phyloP scores from a whole-genome alignment of 2,888 invertebrate species.

The Octonoba sinensis region DNA sequence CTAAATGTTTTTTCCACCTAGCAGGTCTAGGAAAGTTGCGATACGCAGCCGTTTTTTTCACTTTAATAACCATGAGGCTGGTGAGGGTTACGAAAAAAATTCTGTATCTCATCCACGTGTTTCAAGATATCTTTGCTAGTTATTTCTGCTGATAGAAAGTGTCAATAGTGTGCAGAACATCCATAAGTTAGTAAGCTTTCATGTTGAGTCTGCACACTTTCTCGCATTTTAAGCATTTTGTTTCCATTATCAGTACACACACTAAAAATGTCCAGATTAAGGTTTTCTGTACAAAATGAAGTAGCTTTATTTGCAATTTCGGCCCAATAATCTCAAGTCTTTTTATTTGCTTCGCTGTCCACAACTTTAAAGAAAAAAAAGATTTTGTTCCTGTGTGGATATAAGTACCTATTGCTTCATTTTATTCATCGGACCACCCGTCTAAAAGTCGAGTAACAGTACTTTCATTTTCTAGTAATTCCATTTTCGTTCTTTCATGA shows the following conservation, averaged over 20 bases:
- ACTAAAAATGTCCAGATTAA: neutral
- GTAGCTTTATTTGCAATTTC: neutral
- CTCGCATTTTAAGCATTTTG: neutral
- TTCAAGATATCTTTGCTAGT: neutral
- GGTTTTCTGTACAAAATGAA: neutral
- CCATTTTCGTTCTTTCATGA: neutral
- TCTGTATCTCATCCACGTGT: neutral
- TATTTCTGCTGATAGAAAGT: neutral
- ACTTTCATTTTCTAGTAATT: neutral
- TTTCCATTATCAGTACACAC: slow-evolving; percentile 12
- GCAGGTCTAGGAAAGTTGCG: neutral
- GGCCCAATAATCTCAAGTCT: slow-evolving; percentile 1
- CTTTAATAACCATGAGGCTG: slow-evolving; percentile 2
- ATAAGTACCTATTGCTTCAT: neutral
- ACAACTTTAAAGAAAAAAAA: neutral
- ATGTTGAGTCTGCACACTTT: neutral
- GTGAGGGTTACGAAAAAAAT: neutral
- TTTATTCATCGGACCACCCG: slow-evolving; percentile 5
- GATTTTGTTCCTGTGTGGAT: neutral
- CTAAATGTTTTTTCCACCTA: neutral
- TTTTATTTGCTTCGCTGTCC: neutral
- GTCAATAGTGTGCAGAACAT: neutral
- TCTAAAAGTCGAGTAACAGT: neutral
- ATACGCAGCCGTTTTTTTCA: neutral
- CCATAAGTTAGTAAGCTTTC: neutral